Evolutionary conservation across 1,140 invertebrate genomes (phyloP).

Genomic region (Sminthurides bifidus): DNA sequence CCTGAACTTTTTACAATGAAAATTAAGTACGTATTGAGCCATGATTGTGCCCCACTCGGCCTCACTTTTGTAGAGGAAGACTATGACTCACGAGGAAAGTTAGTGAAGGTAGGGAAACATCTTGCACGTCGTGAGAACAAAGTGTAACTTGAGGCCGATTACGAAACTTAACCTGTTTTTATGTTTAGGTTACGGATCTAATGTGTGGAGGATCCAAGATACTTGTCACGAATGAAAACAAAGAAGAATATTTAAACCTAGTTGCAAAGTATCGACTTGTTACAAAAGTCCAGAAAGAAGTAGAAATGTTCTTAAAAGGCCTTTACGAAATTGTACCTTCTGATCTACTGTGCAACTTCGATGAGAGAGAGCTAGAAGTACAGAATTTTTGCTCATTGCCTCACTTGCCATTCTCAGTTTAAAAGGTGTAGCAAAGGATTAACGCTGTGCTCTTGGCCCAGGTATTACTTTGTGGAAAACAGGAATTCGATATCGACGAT

Average conservation of each 20-base stretch:
- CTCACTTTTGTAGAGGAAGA: constrained; percentile 78
- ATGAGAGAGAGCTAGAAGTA: constrained; percentile 92
- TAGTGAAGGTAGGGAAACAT: constrained; percentile 45
- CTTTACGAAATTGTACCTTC: constrained; percentile 82
- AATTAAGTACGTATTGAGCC: constrained; percentile 84
- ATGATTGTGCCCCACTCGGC: constrained; percentile 73
- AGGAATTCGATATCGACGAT: constrained; percentile 24
- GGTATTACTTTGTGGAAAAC: constrained; percentile 28
- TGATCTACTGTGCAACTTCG: constrained; percentile 83
- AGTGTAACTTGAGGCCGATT: too few species aligned
- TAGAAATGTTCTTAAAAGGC: constrained; percentile 76
- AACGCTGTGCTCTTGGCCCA: constrained; percentile 1
- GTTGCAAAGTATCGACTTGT: constrained; percentile 77
- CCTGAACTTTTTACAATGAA: constrained; percentile 82
- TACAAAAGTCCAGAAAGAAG: constrained; percentile 64
- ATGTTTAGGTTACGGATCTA: constrained; percentile 55
- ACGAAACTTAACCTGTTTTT: too few species aligned
- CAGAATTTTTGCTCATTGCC: constrained; percentile 13
- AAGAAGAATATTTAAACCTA: constrained; percentile 72
- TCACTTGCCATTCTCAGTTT: background rate
- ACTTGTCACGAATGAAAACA: constrained; percentile 61
- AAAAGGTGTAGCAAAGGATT: background rate
- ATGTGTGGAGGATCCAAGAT: constrained; percentile 57
- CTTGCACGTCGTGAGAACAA: too few species aligned
- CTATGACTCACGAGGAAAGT: constrained; percentile 61